A percentile compares a stretch with the other conserved stretches of the same genome.
These are phyloP conservation scores for Indri indri DNA, from an alignment of 2,113 vertebrate genomes.

Conservation along the genomic window DNA sequence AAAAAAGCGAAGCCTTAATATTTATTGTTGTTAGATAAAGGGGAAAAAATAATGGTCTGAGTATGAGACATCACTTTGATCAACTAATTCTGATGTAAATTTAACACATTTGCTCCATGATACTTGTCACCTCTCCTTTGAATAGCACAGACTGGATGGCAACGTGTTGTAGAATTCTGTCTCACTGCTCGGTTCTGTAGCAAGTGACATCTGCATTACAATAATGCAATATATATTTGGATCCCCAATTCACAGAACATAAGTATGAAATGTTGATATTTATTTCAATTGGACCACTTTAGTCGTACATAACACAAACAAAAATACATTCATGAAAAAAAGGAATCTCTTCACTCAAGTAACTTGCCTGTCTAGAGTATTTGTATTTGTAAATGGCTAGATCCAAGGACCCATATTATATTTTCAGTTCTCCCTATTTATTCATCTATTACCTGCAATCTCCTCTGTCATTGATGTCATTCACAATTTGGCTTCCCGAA, in stretches of 20 bases:
- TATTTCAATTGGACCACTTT: neutral
- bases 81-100: neutral
- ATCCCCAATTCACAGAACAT: neutral
- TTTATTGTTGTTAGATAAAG: neutral
- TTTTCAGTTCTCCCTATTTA: neutral
- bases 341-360: neutral
- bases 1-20: neutral
- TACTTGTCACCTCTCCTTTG: neutral
- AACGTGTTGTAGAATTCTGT: neutral
- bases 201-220: neutral
- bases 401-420: no score
- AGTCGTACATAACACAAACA: neutral
- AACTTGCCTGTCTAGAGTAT: neutral
- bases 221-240: neutral
- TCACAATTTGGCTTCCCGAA: neutral
- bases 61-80: neutral
- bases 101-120: neutral
- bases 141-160: neutral
- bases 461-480: neutral
- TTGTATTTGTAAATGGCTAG: neutral
- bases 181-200: neutral
- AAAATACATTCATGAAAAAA: neutral
- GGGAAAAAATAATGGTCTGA: neutral
- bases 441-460: neutral
- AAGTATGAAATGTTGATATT: neutral